Percentiles rank a stretch among this genome's conserved stretches.
phyloP scores from a whole-genome alignment of 1,140 invertebrate species.

The Brachionus koreanus region DNA sequence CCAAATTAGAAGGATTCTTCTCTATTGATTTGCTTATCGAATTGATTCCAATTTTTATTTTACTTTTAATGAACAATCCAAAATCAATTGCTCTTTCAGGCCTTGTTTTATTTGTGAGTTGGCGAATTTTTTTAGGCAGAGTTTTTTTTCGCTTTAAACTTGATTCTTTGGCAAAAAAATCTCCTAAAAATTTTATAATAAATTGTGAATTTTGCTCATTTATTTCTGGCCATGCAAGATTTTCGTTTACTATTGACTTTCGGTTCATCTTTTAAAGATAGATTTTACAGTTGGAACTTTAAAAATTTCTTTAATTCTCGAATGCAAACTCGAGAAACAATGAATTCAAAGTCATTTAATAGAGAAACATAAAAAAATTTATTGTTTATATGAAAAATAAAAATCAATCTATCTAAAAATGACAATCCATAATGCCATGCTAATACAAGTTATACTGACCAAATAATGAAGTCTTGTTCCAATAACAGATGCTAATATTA shows the following conservation, averaged over 20 bases:
- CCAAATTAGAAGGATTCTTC: background rate
- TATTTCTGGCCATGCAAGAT: slow-evolving; percentile 7
- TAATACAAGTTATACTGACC: slow-evolving; percentile 52
- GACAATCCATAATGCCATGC: slow-evolving; percentile 55
- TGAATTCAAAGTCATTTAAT: background rate
- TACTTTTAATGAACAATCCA: background rate
- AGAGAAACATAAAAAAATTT: background rate
- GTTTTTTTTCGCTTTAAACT: slow-evolving; percentile 3
- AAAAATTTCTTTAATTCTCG: background rate
- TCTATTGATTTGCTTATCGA: slow-evolving; percentile 13
- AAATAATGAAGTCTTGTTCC: slow-evolving; percentile 54
- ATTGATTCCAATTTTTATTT: slow-evolving; percentile 30
- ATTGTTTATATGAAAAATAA: background rate
- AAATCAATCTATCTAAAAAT: slow-evolving; percentile 45
- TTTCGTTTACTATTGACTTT: background rate
- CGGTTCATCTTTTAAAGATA: background rate
- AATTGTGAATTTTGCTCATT: background rate
- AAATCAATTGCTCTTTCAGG: background rate
- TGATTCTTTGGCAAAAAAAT: background rate
- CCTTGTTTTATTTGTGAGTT: background rate
- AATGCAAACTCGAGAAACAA: background rate
- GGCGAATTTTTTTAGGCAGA: background rate
- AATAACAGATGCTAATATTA: slow-evolving; percentile 54
- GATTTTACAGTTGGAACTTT: background rate
- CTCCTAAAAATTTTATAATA: background rate